These are phyloP conservation scores for Pherbina coryleti DNA, from an alignment of 2,888 invertebrate genomes.

Conservation along the genomic window DNA sequence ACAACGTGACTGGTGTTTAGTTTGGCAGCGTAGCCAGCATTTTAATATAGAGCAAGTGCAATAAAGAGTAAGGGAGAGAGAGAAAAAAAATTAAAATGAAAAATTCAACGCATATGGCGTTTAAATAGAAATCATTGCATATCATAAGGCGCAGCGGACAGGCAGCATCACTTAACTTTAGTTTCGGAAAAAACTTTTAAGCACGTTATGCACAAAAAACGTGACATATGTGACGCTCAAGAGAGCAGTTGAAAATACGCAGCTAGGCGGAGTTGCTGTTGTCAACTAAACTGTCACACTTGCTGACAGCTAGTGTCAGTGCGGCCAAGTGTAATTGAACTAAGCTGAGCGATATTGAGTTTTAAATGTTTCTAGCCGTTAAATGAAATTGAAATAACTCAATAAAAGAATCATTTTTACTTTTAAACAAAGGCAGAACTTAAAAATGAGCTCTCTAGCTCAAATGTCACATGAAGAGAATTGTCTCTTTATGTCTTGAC, in stretches of 20 bases:
- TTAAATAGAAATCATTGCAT: conserved; percentile 12
- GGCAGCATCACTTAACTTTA: not conserved
- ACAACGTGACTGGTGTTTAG: conserved; percentile 38
- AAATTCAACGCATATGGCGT: conserved; percentile 46
- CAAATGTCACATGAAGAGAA: no score
- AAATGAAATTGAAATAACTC: no score
- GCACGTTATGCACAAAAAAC: conserved; percentile 20
- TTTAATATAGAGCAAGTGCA: conserved; percentile 32
- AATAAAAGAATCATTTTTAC: no score
- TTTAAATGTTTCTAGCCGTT: no score
- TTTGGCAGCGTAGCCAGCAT: conserved; percentile 48
- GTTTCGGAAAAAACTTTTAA: not conserved
- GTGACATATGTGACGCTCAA: conserved; percentile 27
- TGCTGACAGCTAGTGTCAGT: conserved; percentile 1
- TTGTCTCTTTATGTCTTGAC: not conserved
- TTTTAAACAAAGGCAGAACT: no score
- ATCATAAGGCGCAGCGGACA: not conserved
- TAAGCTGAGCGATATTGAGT: no score
- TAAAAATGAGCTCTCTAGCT: no score
- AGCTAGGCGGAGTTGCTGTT: not conserved
- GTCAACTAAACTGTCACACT: conserved; percentile 34
- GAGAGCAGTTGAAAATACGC: not conserved
- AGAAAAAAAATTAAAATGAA: conserved; percentile 22
- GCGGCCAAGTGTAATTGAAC: conserved; percentile 11
- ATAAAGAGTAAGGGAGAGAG: not conserved